A percentile compares a stretch with the other conserved stretches of the same genome.
Evolutionary conservation across 2,113 vertebrate species (phyloP).

Genomic region (Myodes glareolus): DNA sequence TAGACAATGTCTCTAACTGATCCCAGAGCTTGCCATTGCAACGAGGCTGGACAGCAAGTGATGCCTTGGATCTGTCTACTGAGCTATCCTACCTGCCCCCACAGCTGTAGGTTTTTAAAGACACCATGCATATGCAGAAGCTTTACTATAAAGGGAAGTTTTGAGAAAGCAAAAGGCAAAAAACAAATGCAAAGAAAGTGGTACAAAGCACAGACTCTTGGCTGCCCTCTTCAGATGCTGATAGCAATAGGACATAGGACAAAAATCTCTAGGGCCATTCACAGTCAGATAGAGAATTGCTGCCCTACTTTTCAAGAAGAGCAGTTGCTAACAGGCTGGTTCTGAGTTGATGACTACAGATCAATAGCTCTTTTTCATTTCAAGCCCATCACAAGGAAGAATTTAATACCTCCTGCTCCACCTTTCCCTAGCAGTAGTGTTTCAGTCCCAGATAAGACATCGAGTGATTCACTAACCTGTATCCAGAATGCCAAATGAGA

Average conservation of each 20-base stretch:
- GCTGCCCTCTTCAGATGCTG: not conserved
- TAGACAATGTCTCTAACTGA: not conserved
- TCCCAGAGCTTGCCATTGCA: not conserved
- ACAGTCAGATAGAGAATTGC: not conserved
- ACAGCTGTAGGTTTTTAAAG: not conserved
- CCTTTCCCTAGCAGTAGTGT: not conserved
- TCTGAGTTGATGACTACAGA: not conserved
- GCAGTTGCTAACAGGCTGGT: not conserved
- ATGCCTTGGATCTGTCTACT: not conserved
- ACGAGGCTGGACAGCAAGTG: not conserved
- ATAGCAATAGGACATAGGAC: not conserved
- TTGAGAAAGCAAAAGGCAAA: not conserved
- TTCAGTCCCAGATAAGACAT: not conserved
- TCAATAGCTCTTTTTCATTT: not conserved
- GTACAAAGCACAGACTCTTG: not conserved
- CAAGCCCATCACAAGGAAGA: not conserved
- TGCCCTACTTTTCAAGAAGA: not conserved
- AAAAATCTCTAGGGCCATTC: not conserved
- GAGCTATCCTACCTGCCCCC: not conserved
- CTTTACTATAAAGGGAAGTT: not conserved
- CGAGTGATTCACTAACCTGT: conserved; percentile 88
- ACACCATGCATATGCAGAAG: not conserved
- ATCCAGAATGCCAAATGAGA: conserved; percentile 93
- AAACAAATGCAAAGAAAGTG: not conserved
- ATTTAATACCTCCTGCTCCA: not conserved